A percentile compares a stretch with the other conserved stretches of the same genome.
These are phyloP conservation scores for Brevimyrus niger DNA, from an alignment of 2,113 vertebrate genomes.

Conservation along the genomic window DNA sequence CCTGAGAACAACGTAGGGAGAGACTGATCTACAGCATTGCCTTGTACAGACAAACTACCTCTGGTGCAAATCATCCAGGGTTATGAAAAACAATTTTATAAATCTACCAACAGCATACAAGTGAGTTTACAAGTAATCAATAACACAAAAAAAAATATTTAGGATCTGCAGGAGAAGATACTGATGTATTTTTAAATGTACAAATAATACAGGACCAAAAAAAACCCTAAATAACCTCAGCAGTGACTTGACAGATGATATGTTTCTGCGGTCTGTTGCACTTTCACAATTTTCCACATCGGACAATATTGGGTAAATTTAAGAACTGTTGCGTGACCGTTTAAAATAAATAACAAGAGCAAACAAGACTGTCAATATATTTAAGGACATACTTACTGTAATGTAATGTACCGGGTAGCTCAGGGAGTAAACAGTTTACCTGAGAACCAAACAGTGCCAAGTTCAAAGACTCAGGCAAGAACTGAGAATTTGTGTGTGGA, in stretches of 20 bases:
- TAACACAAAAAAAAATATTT: background rate
- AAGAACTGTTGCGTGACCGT: background rate
- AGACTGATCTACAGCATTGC: background rate
- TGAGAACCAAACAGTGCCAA: background rate
- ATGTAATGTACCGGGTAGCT: background rate
- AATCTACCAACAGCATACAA: background rate
- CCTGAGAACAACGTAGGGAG: background rate
- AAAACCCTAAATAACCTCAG: background rate
- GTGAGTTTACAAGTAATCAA: background rate
- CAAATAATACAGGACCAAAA: background rate
- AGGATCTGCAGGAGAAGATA: background rate
- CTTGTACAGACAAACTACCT: background rate
- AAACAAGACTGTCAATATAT: background rate
- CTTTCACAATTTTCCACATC: background rate
- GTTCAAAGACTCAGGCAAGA: background rate
- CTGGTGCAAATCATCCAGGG: background rate
- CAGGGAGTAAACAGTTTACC: background rate
- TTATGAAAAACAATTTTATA: background rate
- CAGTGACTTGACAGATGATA: background rate
- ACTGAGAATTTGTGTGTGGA: background rate
- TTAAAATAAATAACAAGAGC: background rate
- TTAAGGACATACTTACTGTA: background rate
- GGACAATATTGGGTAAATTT: background rate
- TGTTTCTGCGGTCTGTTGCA: background rate
- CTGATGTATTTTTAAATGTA: background rate